phyloP scores from a whole-genome alignment of 2,113 vertebrate genomes.

The Scolopax mira region DNA sequence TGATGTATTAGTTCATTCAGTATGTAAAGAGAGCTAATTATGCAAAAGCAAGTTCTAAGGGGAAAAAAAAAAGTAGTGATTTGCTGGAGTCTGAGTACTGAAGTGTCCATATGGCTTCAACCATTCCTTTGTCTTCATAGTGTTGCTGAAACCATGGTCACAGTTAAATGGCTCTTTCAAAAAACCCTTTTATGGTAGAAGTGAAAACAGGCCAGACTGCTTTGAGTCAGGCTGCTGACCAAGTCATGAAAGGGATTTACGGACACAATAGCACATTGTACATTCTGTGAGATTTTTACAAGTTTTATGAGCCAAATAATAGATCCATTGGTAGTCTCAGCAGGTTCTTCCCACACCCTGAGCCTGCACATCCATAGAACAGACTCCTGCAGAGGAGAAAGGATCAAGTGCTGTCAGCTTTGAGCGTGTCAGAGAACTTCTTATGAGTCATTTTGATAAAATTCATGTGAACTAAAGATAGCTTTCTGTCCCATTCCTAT shows the following conservation, averaged over 20 bases:
- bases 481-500: background rate
- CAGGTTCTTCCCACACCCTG: conserved; percentile 56
- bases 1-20: conserved; percentile 54
- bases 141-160: conserved; percentile 72
- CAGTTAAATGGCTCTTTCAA: conserved; percentile 76
- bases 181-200: conserved; percentile 69
- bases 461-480: background rate
- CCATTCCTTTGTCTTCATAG: conserved; percentile 63
- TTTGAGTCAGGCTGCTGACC: conserved; percentile 70
- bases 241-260: conserved; percentile 78
- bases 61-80: background rate
- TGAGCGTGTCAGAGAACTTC: conserved; percentile 6
- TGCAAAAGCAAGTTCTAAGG: conserved; percentile 39
- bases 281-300: conserved; percentile 74
- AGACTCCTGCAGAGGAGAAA: conserved; percentile 24
- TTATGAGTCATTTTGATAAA: background rate
- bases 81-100: conserved; percentile 8
- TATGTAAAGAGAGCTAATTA: conserved; percentile 69
- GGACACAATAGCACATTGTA: conserved; percentile 82
- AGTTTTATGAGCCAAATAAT: conserved; percentile 72
- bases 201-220: conserved; percentile 67
- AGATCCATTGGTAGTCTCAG: conserved; percentile 64
- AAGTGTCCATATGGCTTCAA: conserved; percentile 15
- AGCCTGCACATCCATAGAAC: conserved; percentile 50
- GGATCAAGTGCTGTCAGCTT: background rate